These are phyloP conservation scores for Psammodynastes pulverulentus DNA, from an alignment of 2,113 vertebrate genomes.

Conservation along the genomic window DNA sequence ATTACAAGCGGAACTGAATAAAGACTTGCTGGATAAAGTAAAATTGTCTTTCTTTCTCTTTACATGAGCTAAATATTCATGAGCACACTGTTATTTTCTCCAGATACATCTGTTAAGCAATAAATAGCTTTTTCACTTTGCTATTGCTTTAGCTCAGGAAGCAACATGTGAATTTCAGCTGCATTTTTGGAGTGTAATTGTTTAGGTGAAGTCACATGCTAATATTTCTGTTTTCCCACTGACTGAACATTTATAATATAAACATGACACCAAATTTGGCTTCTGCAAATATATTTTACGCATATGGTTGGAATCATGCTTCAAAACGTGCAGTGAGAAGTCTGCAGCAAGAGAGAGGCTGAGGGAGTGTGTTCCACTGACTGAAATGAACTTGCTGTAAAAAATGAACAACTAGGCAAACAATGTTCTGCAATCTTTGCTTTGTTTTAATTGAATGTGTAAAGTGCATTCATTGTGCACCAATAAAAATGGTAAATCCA, in stretches of 20 bases:
- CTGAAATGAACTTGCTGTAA: constrained; percentile 41
- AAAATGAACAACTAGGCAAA: constrained; percentile 26
- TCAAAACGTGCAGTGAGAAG: constrained; percentile 26
- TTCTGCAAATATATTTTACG: constrained; percentile 34
- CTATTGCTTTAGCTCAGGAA: constrained; percentile 8
- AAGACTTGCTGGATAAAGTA: neutral
- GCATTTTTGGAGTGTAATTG: constrained; percentile 17
- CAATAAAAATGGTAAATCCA: constrained; percentile 18
- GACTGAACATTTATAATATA: constrained; percentile 32
- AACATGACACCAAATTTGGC: constrained; percentile 36
- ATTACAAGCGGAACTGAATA: constrained; percentile 1
- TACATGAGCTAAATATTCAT: constrained; percentile 24
- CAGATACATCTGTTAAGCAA: constrained; percentile 19
- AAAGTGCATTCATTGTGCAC: constrained; percentile 9
- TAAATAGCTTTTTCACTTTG: constrained; percentile 24
- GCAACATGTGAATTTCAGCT: constrained; percentile 37
- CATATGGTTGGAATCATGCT: constrained; percentile 37
- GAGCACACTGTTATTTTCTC: neutral
- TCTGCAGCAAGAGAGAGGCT: constrained; percentile 14
- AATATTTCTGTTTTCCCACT: constrained; percentile 38
- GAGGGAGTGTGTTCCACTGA: constrained; percentile 24
- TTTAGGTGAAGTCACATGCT: neutral
- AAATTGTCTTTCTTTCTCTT: neutral
- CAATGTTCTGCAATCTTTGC: constrained; percentile 41
- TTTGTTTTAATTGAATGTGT: constrained; percentile 39